phyloP scores from a whole-genome alignment of 2,888 invertebrate species.

The Sericinus montela region DNA sequence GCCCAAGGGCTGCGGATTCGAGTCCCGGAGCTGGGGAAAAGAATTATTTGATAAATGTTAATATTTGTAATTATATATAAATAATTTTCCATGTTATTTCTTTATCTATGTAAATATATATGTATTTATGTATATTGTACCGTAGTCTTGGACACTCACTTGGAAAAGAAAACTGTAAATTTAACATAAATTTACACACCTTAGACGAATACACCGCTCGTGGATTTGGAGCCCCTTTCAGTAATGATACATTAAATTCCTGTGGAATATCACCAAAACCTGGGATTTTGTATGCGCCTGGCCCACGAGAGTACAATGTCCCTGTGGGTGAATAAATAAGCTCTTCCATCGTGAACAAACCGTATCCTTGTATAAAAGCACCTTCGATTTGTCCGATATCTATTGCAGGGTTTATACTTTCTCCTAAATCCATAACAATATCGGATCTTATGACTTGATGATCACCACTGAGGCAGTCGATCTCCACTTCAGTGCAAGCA shows the following conservation, averaged over 20 bases:
- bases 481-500: constrained; percentile 93
- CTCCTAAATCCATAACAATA: constrained; percentile 98
- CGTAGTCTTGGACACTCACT: no score
- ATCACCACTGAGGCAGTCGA: constrained; percentile 96
- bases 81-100: no score
- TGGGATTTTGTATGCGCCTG: constrained; percentile 96
- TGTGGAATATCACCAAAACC: constrained; percentile 94
- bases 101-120: no score
- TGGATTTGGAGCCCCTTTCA: constrained; percentile 94
- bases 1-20: no score
- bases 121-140: no score
- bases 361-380: constrained; percentile 96
- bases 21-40: no score
- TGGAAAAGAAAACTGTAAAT: no score
- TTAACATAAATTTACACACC: constrained; percentile 67
- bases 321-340: constrained; percentile 92
- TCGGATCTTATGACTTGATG: constrained; percentile 93
- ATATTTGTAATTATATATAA: no score
- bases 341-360: constrained; percentile 94
- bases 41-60: no score
- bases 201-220: constrained; percentile 97
- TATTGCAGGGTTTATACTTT: constrained; percentile 96
- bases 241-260: constrained; percentile 94
- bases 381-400: constrained; percentile 99
- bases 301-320: constrained; percentile 89